Evolutionary conservation across 2,888 invertebrate species (phyloP).

Genomic region (Ectemnius cavifrons): DNA sequence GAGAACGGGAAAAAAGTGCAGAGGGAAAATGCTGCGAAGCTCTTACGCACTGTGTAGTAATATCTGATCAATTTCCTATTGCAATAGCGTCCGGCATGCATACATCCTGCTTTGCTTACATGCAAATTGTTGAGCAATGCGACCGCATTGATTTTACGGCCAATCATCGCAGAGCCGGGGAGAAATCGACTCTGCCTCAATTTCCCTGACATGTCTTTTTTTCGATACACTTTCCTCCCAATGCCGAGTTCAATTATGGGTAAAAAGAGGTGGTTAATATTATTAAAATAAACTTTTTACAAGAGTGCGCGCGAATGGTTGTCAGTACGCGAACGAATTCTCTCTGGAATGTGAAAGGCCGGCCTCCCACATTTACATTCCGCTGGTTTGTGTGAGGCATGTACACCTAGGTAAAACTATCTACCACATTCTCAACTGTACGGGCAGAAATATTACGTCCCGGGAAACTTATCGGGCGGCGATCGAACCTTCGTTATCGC

Average conservation of each 20-base stretch:
- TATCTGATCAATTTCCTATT: not conserved
- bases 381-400: constrained; percentile 11
- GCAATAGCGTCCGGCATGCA: not conserved
- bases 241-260: not conserved
- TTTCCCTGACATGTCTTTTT: not conserved
- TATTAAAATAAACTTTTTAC: constrained; percentile 32
- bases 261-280: not conserved
- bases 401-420: not conserved
- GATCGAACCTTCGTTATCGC: constrained; percentile 1
- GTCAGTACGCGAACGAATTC: constrained; percentile 41
- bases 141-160: constrained; percentile 5
- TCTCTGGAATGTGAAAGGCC: constrained; percentile 61
- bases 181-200: not conserved
- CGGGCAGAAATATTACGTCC: constrained; percentile 8
- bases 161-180: not conserved
- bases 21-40: not conserved
- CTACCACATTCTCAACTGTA: constrained; percentile 25
- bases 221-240: not conserved
- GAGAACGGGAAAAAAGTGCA: constrained; percentile 34
- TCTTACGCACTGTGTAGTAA: constrained; percentile 1
- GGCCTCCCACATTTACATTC: constrained; percentile 39
- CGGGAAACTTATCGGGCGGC: constrained; percentile 25
- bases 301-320: not conserved
- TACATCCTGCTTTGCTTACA: not conserved
- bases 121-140: constrained; percentile 1